Percentiles rank a stretch among this genome's conserved stretches.
phyloP scores from a whole-genome alignment of 2,113 vertebrate species.

The Colius striatus region DNA sequence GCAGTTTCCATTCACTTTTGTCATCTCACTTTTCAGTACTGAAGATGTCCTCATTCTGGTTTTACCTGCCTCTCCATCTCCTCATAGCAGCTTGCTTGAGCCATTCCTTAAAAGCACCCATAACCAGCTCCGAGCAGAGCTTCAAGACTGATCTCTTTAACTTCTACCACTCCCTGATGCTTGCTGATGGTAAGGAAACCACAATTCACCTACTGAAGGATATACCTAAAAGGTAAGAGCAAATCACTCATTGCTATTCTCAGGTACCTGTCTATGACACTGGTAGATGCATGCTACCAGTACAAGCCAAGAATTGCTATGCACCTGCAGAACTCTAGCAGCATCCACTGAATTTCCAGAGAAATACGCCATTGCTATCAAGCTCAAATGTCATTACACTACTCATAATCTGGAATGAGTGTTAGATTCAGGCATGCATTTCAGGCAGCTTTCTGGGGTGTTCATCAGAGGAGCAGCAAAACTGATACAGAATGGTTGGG shows the following conservation, averaged over 20 bases:
- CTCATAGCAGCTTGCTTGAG: neutral
- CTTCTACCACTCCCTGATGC: conserved; percentile 69
- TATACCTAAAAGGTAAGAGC: conserved; percentile 83
- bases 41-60: conserved; percentile 30
- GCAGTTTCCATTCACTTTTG: neutral
- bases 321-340: neutral
- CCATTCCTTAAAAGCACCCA: neutral
- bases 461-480: neutral
- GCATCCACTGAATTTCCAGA: neutral
- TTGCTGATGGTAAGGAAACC: conserved; percentile 83
- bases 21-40: neutral
- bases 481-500: fast-evolving
- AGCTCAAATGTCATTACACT: neutral
- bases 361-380: neutral
- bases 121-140: neutral
- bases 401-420: neutral
- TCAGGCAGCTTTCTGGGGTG: neutral
- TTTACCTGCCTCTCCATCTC: conserved; percentile 21
- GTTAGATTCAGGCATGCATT: fast-evolving
- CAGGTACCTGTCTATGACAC: fast-evolving
- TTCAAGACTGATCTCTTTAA: conserved; percentile 37
- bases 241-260: neutral
- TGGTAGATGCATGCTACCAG: fast-evolving
- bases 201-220: conserved; percentile 82
- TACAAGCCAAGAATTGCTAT: neutral